Conservation (phyloP, 2,113 vertebrate species). For the Amphiprion ocellaris region DNA sequence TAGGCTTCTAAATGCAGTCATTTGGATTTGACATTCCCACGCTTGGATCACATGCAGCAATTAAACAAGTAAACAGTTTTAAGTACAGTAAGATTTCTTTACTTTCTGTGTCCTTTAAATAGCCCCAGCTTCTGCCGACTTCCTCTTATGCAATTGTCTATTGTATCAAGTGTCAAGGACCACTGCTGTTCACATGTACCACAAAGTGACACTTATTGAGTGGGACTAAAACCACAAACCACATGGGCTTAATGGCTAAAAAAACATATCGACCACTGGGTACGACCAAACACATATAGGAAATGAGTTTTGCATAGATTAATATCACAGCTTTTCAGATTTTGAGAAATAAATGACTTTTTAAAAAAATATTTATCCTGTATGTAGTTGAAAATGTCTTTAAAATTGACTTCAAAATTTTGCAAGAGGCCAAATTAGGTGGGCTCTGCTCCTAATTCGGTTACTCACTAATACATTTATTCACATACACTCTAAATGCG, state of each 20-base stretch:
- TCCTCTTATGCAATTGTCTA: background rate
- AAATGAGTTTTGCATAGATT: background rate
- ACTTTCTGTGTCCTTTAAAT: background rate
- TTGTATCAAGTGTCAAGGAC: slow-evolving; percentile 19
- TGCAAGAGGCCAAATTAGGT: background rate
- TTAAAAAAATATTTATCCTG: background rate
- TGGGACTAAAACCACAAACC: slow-evolving; percentile 63
- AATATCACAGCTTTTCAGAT: background rate
- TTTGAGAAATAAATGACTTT: background rate
- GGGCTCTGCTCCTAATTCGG: background rate
- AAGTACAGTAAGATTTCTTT: background rate
- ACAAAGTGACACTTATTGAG: slow-evolving; percentile 26
- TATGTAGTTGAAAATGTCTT: too few species aligned
- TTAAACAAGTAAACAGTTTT: too few species aligned
- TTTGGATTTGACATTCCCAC: too few species aligned
- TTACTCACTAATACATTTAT: background rate
- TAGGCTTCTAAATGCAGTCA: too few species aligned
- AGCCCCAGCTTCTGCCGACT: background rate
- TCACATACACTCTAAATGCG: background rate
- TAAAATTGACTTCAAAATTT: background rate
- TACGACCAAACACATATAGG: background rate
- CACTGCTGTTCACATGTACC: slow-evolving; percentile 45
- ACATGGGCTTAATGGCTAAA: slow-evolving; percentile 50
- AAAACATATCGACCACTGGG: background rate
- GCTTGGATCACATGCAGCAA: background rate